These are phyloP conservation scores for Apaloderma vittatum DNA, from an alignment of 2,113 vertebrate species.

Conservation along the genomic window DNA sequence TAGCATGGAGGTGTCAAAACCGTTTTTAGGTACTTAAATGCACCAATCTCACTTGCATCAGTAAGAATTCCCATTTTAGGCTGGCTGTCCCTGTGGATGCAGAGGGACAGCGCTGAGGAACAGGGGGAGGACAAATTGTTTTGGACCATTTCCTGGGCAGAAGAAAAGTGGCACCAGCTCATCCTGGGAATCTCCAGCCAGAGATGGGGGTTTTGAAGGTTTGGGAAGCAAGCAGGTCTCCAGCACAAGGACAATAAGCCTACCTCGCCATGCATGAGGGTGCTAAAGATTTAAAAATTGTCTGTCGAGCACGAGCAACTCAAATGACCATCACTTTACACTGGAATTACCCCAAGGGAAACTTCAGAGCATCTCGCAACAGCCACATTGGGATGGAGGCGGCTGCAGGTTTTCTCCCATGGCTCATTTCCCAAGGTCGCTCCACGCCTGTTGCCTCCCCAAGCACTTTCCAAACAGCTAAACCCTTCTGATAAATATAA, in stretches of 20 bases:
- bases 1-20: background rate
- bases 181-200: background rate
- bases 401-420: background rate
- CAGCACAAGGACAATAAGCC: background rate
- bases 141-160: background rate
- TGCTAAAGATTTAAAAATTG: background rate
- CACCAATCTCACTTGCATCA: rapidly evolving
- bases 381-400: background rate
- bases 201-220: background rate
- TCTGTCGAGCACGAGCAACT: background rate
- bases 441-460: background rate
- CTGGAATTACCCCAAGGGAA: background rate
- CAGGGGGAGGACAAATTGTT: background rate
- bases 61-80: background rate
- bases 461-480: background rate
- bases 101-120: background rate
- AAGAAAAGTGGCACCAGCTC: background rate
- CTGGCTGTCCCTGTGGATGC: background rate
- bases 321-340: background rate
- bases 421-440: background rate
- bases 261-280: too few relatives aligned
- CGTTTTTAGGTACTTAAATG: background rate
- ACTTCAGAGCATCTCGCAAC: background rate
- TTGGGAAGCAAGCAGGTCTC: background rate
- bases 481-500: conserved; percentile 15